A percentile compares a stretch with the other conserved stretches of the same genome.
Conservation (phyloP, 1,140 invertebrate genomes). For the Bombus waltoni region DNA sequence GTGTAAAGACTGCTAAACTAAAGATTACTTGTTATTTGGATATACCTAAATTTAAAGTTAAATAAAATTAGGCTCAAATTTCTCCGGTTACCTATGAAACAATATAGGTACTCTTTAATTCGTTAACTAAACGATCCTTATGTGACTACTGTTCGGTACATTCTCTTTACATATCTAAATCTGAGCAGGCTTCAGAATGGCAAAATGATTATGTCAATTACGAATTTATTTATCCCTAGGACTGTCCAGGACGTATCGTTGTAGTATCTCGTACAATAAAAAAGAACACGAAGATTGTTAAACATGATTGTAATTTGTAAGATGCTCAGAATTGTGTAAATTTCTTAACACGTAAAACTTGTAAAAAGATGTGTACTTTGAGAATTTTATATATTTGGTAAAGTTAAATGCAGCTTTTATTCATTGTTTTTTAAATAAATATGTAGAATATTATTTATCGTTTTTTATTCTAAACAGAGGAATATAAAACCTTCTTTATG, state of each 20-base stretch:
- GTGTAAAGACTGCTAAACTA: constrained; percentile 73
- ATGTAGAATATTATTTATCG: constrained; percentile 65
- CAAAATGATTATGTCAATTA: constrained; percentile 79
- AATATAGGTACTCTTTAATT: constrained; percentile 62
- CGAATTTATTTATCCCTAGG: constrained; percentile 75
- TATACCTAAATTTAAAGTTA: constrained; percentile 67
- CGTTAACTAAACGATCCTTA: constrained; percentile 66
- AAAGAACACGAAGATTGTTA: constrained; percentile 47
- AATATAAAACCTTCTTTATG: constrained; percentile 13
- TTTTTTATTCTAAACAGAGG: constrained; percentile 44
- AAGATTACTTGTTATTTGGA: constrained; percentile 74
- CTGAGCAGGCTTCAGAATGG: constrained; percentile 79
- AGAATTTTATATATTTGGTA: constrained; percentile 70
- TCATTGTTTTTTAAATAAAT: constrained; percentile 72
- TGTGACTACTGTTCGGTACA: constrained; percentile 72
- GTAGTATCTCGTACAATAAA: constrained; percentile 57
- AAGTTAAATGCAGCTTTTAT: constrained; percentile 68
- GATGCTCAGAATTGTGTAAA: constrained; percentile 69
- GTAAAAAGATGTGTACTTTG: constrained; percentile 56
- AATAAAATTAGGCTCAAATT: constrained; percentile 71
- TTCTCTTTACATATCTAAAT: constrained; percentile 77
- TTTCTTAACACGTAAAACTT: constrained; percentile 63
- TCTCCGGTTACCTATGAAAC: constrained; percentile 62
- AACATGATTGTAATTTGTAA: constrained; percentile 70
- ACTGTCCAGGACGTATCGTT: constrained; percentile 69